Percentiles rank a stretch among this genome's conserved stretches.
These are phyloP conservation scores for Vollenhovia emeryi DNA, from an alignment of 1,140 invertebrate species.

Conservation along the genomic window DNA sequence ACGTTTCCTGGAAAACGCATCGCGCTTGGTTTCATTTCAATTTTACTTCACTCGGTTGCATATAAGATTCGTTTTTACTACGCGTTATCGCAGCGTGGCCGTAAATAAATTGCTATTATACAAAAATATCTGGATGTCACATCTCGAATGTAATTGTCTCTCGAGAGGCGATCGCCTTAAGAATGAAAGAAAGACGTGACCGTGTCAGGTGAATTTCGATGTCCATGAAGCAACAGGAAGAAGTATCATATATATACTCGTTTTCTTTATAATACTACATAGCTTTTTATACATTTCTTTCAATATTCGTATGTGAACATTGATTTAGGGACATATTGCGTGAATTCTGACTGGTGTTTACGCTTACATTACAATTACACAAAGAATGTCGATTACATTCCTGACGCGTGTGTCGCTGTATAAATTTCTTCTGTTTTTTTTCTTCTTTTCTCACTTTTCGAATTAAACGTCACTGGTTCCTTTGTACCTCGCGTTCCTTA, in stretches of 20 bases:
- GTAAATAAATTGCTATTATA: neutral
- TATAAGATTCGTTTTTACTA: neutral
- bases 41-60: neutral
- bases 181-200: neutral
- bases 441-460: neutral
- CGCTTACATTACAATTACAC: slow-evolving; percentile 42
- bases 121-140: slow-evolving; percentile 7
- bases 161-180: neutral
- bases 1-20: neutral
- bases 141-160: neutral
- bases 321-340: slow-evolving; percentile 25
- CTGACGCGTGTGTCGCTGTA: slow-evolving; percentile 7
- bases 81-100: neutral
- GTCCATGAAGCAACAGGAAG: neutral
- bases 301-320: slow-evolving; percentile 32
- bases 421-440: slow-evolving; percentile 3
- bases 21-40: neutral
- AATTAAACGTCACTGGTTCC: slow-evolving; percentile 19
- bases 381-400: slow-evolving; percentile 41
- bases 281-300: slow-evolving; percentile 49
- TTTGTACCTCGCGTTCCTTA: slow-evolving; percentile 38
- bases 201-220: slow-evolving; percentile 1
- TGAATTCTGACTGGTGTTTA: slow-evolving; percentile 34
- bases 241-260: slow-evolving; percentile 16
- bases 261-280: slow-evolving; percentile 51